Conservation (phyloP, 2,113 vertebrate genomes). For the Tragulus kanchil region DNA sequence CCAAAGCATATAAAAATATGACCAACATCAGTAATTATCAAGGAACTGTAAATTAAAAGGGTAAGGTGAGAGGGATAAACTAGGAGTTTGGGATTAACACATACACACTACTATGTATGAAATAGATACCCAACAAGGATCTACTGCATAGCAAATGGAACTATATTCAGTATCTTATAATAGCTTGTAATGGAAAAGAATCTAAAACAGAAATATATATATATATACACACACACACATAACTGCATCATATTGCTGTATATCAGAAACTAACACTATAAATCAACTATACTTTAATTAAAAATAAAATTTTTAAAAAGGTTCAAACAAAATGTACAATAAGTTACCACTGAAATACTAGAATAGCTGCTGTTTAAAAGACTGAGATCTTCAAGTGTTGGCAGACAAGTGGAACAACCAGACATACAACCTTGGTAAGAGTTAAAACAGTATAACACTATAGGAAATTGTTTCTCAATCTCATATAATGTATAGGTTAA, state of each 20-base stretch:
- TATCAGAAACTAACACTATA: not conserved
- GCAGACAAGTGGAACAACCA: not conserved
- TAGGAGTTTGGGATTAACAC: not conserved
- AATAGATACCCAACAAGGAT: not conserved
- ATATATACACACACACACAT: no score
- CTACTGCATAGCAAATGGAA: not conserved
- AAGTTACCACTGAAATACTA: not conserved
- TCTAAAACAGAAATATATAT: not conserved
- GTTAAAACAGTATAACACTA: not conserved
- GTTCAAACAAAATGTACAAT: not conserved
- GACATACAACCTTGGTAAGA: not conserved
- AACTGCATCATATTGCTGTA: not conserved
- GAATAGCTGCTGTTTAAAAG: not conserved
- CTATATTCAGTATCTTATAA: not conserved
- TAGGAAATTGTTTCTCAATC: not conserved
- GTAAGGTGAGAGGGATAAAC: not conserved
- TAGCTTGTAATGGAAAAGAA: not conserved
- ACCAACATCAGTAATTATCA: not conserved
- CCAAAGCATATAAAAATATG: not conserved
- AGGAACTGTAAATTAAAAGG: slow-evolving; percentile 3
- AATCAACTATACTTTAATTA: not conserved
- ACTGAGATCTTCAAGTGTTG: not conserved
- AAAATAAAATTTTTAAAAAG: not conserved
- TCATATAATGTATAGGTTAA: not conserved
- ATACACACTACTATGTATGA: not conserved